Conservation (phyloP, 2,888 invertebrate genomes). For the Diogma glabrata region DNA sequence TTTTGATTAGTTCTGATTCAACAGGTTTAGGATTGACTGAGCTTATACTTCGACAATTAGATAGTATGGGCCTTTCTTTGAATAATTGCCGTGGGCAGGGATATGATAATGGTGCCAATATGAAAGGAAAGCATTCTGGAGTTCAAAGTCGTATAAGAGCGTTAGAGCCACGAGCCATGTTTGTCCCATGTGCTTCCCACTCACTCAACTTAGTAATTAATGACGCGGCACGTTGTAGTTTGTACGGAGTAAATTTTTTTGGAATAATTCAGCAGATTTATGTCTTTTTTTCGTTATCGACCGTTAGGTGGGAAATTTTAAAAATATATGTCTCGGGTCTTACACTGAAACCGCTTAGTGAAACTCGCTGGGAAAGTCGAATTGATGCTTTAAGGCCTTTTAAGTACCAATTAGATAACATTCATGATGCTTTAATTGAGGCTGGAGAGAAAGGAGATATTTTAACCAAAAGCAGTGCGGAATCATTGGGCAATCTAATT, state of each 20-base stretch:
- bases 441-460: no score
- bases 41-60: slow-evolving; percentile 12
- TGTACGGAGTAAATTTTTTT: slow-evolving; percentile 13
- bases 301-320: neutral
- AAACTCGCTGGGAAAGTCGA: no score
- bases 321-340: slow-evolving; percentile 4
- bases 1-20: slow-evolving; percentile 1
- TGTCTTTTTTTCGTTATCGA: neutral
- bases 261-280: neutral
- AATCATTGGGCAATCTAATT: no score
- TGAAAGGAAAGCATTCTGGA: slow-evolving; percentile 1
- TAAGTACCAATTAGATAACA: slow-evolving; percentile 4
- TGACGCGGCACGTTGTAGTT: slow-evolving; percentile 8
- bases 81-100: slow-evolving; percentile 13
- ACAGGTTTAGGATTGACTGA: slow-evolving; percentile 6
- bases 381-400: slow-evolving; percentile 10
- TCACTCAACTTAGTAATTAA: slow-evolving; percentile 13
- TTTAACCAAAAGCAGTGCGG: no score
- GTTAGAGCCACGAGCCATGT: slow-evolving; percentile 8
- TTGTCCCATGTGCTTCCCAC: slow-evolving; percentile 13
- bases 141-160: slow-evolving; percentile 10
- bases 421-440: no score
- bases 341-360: slow-evolving; percentile 9
- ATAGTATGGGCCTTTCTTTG: slow-evolving; percentile 7
- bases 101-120: slow-evolving; percentile 11